Conservation (phyloP, 2,888 invertebrate genomes). For the Lasioglossum calceatum region DNA sequence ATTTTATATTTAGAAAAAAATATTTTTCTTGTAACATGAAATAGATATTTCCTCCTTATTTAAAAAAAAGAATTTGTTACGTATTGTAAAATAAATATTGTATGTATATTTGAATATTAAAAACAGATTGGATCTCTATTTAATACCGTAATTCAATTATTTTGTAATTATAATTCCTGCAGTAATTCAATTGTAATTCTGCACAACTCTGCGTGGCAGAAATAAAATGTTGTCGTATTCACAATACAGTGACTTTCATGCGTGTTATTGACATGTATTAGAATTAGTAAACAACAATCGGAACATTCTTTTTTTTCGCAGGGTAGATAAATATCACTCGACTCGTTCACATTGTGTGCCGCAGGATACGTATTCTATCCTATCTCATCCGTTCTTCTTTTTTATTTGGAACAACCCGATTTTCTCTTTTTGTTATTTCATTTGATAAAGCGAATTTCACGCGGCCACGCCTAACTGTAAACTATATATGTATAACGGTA, state of each 20-base stretch:
- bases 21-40: no score
- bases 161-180: no score
- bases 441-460: conserved; percentile 4
- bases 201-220: no score
- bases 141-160: no score
- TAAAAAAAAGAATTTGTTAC: no score
- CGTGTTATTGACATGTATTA: not conserved
- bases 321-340: conserved; percentile 16
- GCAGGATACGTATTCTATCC: conserved; percentile 14
- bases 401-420: not conserved
- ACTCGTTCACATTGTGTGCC: conserved; percentile 18
- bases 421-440: not conserved
- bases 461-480: not conserved
- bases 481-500: not conserved
- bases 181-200: no score
- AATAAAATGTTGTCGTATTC: not conserved
- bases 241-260: not conserved
- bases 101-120: no score
- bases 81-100: no score
- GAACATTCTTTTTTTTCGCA: conserved; percentile 1
- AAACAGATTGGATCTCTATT: no score
- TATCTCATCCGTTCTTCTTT: conserved; percentile 11
- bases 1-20: no score
- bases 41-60: no score
- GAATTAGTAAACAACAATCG: not conserved